Base-by-base conservation (phyloP, 2,797 vertebrate genomes). In the Sebastes hopkinsi region DNA sequence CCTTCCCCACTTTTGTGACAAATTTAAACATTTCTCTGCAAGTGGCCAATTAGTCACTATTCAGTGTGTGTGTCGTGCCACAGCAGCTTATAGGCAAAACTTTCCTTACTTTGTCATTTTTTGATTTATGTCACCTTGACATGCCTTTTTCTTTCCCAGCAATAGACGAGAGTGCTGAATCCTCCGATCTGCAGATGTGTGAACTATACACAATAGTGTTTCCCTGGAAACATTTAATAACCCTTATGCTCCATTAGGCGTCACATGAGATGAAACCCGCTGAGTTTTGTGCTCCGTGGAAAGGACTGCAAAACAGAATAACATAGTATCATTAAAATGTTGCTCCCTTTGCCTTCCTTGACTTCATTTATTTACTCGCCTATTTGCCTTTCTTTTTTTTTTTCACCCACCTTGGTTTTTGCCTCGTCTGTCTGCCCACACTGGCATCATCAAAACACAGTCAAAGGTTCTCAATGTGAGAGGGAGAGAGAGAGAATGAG, bases 301-400 rank as follows among this genome's bases (percentile, higher is more conserved):
- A 80, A 76, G 60, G 62, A 79, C 72, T 70, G 81, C 75, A 59
- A 92, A 93, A 91, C 87, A 89, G 89, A 92, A 93, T 85, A 89
- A 87, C 76, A 79, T 60, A 88, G 91, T 89, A 93, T 95, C 92
- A 94, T 95, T 96, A 95, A 95, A 95, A 93, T 83, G 85, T 64
- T 67, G 79, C 83, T 79, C 77, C 60, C 67, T 72, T 75, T 75
- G 32, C 67, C 67, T 82, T 79, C 92, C 89, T 86, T 80, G 78
- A 90, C 91, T 93, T 91, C 59, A 85, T 95, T 94, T 90, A 91
- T 92, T 94, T 91, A 86, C 91, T 93, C 64, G 75, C 74, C 67
- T 92, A 77, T 90, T 90, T 89, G 88, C 77, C 85, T 90, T 83
- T 81, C 84, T 81, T 84, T 64, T 60, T 30, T 11, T 61, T 25